A percentile compares a stretch with the other conserved stretches of the same genome.
Conservation (phyloP, 2,113 vertebrate species). For the Solea senegalensis region DNA sequence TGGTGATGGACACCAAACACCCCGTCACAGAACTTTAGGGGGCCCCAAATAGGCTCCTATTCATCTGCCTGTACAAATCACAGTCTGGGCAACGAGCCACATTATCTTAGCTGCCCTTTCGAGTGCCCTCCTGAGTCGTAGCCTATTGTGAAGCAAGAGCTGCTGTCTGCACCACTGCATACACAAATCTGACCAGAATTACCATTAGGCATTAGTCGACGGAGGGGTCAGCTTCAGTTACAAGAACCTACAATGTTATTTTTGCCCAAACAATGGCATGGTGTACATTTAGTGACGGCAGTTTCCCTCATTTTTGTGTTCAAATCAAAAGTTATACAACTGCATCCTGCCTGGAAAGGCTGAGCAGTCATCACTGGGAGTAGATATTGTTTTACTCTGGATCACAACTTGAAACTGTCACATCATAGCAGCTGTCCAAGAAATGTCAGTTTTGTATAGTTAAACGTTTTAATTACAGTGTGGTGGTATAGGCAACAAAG, state of each 20-base stretch:
- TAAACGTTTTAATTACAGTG: conserved; percentile 13
- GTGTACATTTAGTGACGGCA: conserved; percentile 13
- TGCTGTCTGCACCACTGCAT: conserved; percentile 57
- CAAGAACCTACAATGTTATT: conserved; percentile 13
- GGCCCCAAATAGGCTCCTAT: conserved; percentile 71
- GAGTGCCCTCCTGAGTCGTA: conserved; percentile 71
- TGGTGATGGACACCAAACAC: conserved; percentile 76
- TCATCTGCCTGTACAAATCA: conserved; percentile 76
- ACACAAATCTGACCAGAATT: conserved; percentile 61
- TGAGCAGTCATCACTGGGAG: not conserved
- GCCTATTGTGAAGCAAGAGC: conserved; percentile 66
- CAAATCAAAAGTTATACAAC: not conserved
- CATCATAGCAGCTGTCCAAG: conserved; percentile 3
- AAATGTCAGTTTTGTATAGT: conserved; percentile 8
- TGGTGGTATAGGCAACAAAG: not conserved
- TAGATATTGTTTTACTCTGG: not conserved
- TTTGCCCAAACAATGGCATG: conserved; percentile 11
- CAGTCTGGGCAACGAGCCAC: conserved; percentile 69
- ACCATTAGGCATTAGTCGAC: conserved; percentile 36
- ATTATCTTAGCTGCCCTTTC: conserved; percentile 77
- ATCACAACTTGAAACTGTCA: conserved; percentile 2
- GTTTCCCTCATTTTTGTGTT: not conserved
- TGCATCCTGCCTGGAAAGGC: not conserved
- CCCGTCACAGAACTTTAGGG: conserved; percentile 69
- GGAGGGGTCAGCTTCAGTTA: conserved; percentile 32